phyloP scores from a whole-genome alignment of 2,888 invertebrate genomes.

The Palloptera scutellata region DNA sequence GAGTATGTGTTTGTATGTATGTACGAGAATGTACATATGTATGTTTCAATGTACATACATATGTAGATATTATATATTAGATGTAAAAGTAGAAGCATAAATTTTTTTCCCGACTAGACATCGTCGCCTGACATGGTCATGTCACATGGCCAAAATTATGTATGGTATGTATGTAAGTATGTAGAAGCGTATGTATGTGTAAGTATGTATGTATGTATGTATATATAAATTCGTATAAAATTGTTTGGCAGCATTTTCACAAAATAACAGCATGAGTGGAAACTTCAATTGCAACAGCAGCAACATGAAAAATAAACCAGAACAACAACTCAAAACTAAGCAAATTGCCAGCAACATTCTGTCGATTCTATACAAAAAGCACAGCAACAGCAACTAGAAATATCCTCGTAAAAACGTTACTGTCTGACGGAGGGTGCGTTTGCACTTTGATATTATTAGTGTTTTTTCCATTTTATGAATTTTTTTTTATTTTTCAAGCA shows the following conservation, averaged over 20 bases:
- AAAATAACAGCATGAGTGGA: conserved; percentile 12
- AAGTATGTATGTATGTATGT: conserved; percentile 28
- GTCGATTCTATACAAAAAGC: conserved; percentile 17
- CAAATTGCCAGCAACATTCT: conserved; percentile 34
- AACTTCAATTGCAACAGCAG: conserved; percentile 20
- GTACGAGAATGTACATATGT: no score
- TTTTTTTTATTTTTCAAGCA: not conserved
- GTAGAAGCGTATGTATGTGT: no score
- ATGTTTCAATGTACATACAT: no score
- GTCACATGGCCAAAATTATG: conserved; percentile 32
- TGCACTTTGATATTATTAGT: no score
- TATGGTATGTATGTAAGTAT: not conserved
- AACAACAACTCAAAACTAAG: conserved; percentile 17
- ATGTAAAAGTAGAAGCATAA: not conserved
- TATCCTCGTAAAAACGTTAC: conserved; percentile 7
- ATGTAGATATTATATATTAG: no score
- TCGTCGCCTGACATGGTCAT: conserved; percentile 24
- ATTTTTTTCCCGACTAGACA: conserved; percentile 32
- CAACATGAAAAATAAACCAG: conserved; percentile 1
- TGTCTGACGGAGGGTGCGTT: not conserved
- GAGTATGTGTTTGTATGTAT: no score
- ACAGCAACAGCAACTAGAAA: conserved; percentile 5
- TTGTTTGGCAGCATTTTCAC: conserved; percentile 24
- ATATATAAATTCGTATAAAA: conserved; percentile 18
- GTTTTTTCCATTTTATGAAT: not conserved